Evolutionary conservation across 2,888 invertebrate species (phyloP).

Genomic region (Aphodius granarius): DNA sequence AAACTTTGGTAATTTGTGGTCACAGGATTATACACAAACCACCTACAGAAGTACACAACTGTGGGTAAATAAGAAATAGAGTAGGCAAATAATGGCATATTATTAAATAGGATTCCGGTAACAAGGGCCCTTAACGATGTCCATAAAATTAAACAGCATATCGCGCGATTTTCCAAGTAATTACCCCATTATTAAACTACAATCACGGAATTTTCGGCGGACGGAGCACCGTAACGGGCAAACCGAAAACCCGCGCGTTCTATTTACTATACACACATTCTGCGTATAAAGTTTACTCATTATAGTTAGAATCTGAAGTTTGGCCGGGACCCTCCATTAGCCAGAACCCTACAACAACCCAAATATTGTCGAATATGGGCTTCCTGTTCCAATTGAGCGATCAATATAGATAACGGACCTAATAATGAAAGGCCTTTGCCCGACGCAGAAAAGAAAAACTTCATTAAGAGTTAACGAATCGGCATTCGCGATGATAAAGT

Average conservation of each 20-base stretch:
- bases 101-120: background rate
- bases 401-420: background rate
- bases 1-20: background rate
- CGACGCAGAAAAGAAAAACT: background rate
- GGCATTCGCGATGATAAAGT: background rate
- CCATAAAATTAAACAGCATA: constrained; percentile 19
- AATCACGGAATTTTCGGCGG: constrained; percentile 19
- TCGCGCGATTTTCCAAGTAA: constrained; percentile 17
- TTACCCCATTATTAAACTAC: constrained; percentile 23
- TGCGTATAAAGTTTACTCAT: constrained; percentile 6
- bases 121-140: constrained; percentile 10
- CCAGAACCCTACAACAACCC: constrained; percentile 3
- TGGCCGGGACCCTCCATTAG: constrained; percentile 4
- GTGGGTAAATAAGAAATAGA: background rate
- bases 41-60: background rate
- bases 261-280: constrained; percentile 1
- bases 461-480: background rate
- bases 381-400: background rate
- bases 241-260: background rate
- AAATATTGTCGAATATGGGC: background rate
- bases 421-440: background rate
- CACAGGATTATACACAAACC: background rate
- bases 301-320: constrained; percentile 7
- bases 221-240: background rate
- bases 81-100: background rate